Evolutionary conservation across 2,888 invertebrate genomes (phyloP).

Genomic region (Calameuta pallipes): DNA sequence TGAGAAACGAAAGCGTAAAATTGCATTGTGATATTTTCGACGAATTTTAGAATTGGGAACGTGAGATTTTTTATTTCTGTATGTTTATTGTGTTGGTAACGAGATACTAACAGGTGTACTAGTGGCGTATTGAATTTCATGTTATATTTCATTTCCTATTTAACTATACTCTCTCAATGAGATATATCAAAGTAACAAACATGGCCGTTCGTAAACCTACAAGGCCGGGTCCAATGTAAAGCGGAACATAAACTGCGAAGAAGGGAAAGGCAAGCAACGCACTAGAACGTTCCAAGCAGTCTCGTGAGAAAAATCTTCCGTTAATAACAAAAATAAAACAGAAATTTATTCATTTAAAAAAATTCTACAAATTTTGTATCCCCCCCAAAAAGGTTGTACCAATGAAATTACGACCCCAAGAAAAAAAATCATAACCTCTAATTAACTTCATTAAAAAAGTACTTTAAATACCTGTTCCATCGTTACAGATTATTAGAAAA

Average conservation of each 20-base stretch:
- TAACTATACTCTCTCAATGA: background rate
- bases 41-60: background rate
- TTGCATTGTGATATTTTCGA: background rate
- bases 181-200: background rate
- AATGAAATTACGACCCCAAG: background rate
- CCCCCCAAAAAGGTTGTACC: background rate
- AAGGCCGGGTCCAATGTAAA: constrained; percentile 8
- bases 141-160: background rate
- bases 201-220: background rate
- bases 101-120: background rate
- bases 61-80: background rate
- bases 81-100: background rate
- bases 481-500: background rate
- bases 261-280: constrained; percentile 4
- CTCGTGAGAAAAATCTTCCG: background rate
- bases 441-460: background rate
- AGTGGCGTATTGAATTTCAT: background rate
- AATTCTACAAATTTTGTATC: background rate
- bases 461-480: background rate
- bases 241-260: constrained; percentile 3
- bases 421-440: background rate
- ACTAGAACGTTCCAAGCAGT: background rate
- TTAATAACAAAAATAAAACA: background rate
- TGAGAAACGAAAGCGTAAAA: background rate
- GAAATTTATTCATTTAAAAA: background rate